Evolutionary conservation across 2,888 invertebrate genomes (phyloP).

Genomic region (Lepidocyrtinus sp.): DNA sequence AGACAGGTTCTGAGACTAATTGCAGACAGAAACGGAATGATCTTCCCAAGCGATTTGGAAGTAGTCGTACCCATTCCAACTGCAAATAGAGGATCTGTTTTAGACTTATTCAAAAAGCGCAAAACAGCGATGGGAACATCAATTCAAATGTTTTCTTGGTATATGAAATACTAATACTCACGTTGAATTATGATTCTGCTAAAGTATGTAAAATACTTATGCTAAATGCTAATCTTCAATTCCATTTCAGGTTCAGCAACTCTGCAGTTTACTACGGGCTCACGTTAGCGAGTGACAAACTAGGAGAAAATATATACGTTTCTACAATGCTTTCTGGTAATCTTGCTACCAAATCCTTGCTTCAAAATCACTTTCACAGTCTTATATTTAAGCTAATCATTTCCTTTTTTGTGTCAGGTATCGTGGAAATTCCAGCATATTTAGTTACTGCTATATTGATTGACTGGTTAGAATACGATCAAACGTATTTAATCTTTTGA

Average conservation of each 20-base stretch:
- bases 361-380: neutral
- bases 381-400: neutral
- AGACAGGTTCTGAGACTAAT: conserved; percentile 64
- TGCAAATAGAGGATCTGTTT: conserved; percentile 52
- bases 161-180: conserved; percentile 5
- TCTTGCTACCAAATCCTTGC: no score
- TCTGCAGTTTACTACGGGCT: conserved; percentile 71
- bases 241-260: conserved; percentile 70
- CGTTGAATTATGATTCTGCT: no score
- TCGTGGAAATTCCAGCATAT: conserved; percentile 71
- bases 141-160: conserved; percentile 70
- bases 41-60: conserved; percentile 64
- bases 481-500: no score
- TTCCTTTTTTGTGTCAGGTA: conserved; percentile 20
- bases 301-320: conserved; percentile 70
- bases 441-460: conserved; percentile 67
- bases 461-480: conserved; percentile 69
- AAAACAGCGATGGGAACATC: conserved; percentile 54
- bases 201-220: no score
- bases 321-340: conserved; percentile 70
- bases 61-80: conserved; percentile 63
- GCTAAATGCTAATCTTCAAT: no score
- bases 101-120: conserved; percentile 54
- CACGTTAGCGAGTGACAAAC: conserved; percentile 70
- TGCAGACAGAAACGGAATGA: conserved; percentile 65